Percentiles rank a stretch among this genome's conserved stretches.
Conservation (phyloP, 2,113 vertebrate genomes). For the Dicrurus megarhynchus region DNA sequence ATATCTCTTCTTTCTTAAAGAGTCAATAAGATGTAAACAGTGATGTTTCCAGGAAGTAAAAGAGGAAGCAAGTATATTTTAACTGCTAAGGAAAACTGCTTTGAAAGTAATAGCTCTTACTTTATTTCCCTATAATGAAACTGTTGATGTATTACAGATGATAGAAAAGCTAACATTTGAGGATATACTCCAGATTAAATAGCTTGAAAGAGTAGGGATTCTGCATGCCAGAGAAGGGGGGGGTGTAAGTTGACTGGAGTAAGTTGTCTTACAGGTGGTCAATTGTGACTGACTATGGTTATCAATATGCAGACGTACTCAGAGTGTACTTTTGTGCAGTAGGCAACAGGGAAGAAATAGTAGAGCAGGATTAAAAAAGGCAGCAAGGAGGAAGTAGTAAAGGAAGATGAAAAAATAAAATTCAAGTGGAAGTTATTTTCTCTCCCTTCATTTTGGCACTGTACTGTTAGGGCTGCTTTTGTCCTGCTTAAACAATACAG, state of each 20-base stretch:
- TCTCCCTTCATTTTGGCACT: background rate
- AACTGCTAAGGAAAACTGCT: background rate
- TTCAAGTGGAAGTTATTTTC: background rate
- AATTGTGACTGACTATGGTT: background rate
- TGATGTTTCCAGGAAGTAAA: background rate
- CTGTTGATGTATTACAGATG: background rate
- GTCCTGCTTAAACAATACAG: background rate
- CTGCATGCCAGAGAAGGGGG: background rate
- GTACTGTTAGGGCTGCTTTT: background rate
- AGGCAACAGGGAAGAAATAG: background rate
- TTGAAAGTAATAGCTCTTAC: background rate
- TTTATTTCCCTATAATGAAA: background rate
- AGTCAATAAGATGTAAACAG: background rate
- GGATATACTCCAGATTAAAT: background rate
- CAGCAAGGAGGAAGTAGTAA: background rate
- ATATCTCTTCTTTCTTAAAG: background rate
- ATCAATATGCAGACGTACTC: background rate
- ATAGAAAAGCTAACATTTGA: background rate
- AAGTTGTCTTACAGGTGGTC: background rate
- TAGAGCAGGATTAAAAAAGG: background rate
- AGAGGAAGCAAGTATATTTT: background rate
- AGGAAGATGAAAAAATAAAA: background rate
- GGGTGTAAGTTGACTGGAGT: background rate
- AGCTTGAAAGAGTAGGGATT: background rate
- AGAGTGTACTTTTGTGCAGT: background rate